Conservation (phyloP, 2,888 invertebrate species). For the Cephus runcator region DNA sequence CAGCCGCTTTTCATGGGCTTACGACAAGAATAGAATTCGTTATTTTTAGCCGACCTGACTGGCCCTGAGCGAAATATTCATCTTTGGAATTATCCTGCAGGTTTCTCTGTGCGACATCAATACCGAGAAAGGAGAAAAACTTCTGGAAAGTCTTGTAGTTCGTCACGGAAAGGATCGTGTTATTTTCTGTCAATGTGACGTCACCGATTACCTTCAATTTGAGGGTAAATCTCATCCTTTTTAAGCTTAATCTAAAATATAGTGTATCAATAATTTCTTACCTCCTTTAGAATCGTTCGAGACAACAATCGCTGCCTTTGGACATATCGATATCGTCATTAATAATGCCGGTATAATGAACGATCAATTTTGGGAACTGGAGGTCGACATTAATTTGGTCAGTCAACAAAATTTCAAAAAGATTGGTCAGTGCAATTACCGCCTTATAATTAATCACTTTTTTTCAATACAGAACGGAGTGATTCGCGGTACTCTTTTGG, state of each 20-base stretch:
- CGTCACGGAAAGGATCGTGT: constrained; percentile 78
- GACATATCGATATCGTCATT: constrained; percentile 80
- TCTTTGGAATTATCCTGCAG: constrained; percentile 62
- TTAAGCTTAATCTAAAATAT: neutral
- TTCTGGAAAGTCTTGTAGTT: constrained; percentile 73
- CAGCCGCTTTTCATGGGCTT: neutral
- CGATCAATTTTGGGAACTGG: constrained; percentile 79
- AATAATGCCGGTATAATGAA: constrained; percentile 86
- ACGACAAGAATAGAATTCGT: constrained; percentile 20
- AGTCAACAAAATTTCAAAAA: constrained; percentile 40
- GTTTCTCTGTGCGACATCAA: constrained; percentile 81
- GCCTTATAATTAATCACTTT: neutral
- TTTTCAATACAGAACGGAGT: constrained; percentile 74
- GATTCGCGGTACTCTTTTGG: constrained; percentile 79
- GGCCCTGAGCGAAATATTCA: neutral
- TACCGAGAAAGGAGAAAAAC: constrained; percentile 75
- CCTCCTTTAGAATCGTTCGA: constrained; percentile 74
- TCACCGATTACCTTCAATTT: constrained; percentile 82
- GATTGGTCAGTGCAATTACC: neutral
- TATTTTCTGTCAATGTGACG: constrained; percentile 79
- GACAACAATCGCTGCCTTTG: constrained; percentile 77
- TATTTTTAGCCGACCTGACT: constrained; percentile 35
- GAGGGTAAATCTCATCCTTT: constrained; percentile 69
- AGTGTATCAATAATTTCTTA: constrained; percentile 6
- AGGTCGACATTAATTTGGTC: constrained; percentile 82